phyloP scores from a whole-genome alignment of 92 coral and sea anemone genomes.

The Nematostella vectensis region DNA sequence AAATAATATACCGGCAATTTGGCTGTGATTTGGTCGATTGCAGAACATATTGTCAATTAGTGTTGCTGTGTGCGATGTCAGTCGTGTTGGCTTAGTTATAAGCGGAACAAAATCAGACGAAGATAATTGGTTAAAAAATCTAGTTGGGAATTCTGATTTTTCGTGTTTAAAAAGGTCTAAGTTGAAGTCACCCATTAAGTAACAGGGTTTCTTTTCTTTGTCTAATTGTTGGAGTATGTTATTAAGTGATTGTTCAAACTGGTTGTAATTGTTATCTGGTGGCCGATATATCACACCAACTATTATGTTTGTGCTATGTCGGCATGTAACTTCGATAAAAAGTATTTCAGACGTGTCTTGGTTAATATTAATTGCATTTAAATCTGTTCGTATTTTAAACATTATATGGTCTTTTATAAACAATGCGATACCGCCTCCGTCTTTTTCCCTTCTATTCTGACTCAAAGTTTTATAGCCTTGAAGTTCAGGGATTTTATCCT shows the following conservation, averaged over 20 bases:
- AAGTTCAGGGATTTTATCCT: not conserved
- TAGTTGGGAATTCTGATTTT: slow-evolving; percentile 16
- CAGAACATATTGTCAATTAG: slow-evolving; percentile 47
- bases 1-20: slow-evolving; percentile 11
- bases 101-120: slow-evolving; percentile 26
- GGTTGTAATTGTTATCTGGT: slow-evolving; percentile 14
- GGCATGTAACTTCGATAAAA: slow-evolving; percentile 13
- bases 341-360: slow-evolving; percentile 9
- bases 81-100: slow-evolving; percentile 38
- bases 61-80: slow-evolving; percentile 41
- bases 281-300: slow-evolving; percentile 19
- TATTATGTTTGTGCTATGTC: slow-evolving; percentile 16
- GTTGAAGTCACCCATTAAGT: slow-evolving; percentile 38
- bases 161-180: slow-evolving; percentile 31
- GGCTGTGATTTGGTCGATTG: slow-evolving; percentile 9
- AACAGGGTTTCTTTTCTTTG: slow-evolving; percentile 24
- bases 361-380: not conserved
- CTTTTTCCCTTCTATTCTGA: slow-evolving; percentile 6
- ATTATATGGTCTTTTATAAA: slow-evolving; percentile 5
- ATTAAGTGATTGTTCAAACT: slow-evolving; percentile 7
- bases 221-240: slow-evolving; percentile 6
- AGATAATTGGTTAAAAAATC: slow-evolving; percentile 25
- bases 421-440: slow-evolving; percentile 10
- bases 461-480: slow-evolving; percentile 3
- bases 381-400: slow-evolving; percentile 6